Conservation (phyloP, 1,140 invertebrate species). For the Cepaea nemoralis region DNA sequence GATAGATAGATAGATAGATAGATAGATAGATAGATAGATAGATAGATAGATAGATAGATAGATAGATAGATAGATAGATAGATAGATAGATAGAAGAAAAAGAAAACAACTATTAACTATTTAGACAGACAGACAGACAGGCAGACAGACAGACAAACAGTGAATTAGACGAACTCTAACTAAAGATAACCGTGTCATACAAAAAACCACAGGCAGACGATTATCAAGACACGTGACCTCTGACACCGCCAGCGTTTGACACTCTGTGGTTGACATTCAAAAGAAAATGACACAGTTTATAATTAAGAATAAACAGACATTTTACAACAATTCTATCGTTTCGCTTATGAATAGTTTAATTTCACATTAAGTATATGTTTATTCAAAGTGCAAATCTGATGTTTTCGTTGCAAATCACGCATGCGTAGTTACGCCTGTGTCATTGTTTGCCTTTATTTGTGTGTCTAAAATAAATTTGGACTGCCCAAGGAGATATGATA, state of each 20-base stretch:
- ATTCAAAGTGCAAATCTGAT: too few relatives aligned
- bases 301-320: neutral
- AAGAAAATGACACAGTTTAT: constrained; percentile 7
- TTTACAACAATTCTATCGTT: neutral
- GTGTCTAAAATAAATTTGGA: too few relatives aligned
- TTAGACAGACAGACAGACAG: neutral
- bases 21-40: neutral
- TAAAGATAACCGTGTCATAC: neutral
- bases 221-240: neutral
- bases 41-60: neutral
- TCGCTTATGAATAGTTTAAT: neutral
- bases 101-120: too few relatives aligned
- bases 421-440: too few relatives aligned
- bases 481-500: too few relatives aligned
- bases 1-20: neutral
- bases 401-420: too few relatives aligned
- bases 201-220: neutral
- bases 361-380: neutral
- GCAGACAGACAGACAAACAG: neutral
- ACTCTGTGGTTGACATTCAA: neutral
- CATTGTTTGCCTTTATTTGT: too few relatives aligned
- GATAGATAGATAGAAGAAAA: neutral
- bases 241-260: neutral
- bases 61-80: neutral
- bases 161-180: neutral